phyloP scores from a whole-genome alignment of 2,888 invertebrate genomes.

The Bellardia pandia region DNA sequence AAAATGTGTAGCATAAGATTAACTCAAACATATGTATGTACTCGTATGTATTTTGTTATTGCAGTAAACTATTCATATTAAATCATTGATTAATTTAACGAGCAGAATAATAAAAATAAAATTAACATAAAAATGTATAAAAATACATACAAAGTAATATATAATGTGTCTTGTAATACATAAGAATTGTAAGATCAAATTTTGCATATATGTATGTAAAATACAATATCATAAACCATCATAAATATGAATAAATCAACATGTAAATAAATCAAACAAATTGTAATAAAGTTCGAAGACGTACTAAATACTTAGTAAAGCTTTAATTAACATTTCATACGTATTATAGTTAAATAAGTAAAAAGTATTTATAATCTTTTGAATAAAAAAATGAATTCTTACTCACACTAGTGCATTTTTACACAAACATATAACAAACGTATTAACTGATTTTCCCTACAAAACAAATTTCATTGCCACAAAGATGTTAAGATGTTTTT shows the following conservation, averaged over 20 bases:
- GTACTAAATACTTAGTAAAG: slow-evolving; percentile 49
- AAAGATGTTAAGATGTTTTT: too few species aligned
- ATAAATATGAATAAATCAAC: slow-evolving; percentile 12
- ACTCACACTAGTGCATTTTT: slow-evolving; percentile 7
- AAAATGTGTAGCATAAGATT: not conserved
- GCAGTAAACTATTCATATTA: slow-evolving; percentile 14
- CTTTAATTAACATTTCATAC: slow-evolving; percentile 49
- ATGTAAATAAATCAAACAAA: slow-evolving; percentile 68
- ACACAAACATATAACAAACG: not conserved
- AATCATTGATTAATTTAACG: slow-evolving; percentile 5
- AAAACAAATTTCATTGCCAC: too few species aligned
- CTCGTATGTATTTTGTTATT: slow-evolving; percentile 34
- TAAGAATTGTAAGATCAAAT: slow-evolving; percentile 59
- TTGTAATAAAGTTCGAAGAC: slow-evolving; percentile 68
- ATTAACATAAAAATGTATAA: not conserved
- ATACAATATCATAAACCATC: slow-evolving; percentile 8
- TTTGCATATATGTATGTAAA: slow-evolving; percentile 31
- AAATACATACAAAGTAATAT: slow-evolving; percentile 65
- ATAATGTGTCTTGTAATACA: slow-evolving; percentile 71
- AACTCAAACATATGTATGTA: not conserved
- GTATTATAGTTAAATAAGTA: slow-evolving; percentile 17
- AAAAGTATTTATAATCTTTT: not conserved
- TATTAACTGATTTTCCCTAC: not conserved
- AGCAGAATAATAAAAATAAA: slow-evolving; percentile 30
- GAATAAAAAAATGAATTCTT: slow-evolving; percentile 7